Conservation (phyloP, 2,888 invertebrate genomes). For the Chromoteleia sp. region DNA sequence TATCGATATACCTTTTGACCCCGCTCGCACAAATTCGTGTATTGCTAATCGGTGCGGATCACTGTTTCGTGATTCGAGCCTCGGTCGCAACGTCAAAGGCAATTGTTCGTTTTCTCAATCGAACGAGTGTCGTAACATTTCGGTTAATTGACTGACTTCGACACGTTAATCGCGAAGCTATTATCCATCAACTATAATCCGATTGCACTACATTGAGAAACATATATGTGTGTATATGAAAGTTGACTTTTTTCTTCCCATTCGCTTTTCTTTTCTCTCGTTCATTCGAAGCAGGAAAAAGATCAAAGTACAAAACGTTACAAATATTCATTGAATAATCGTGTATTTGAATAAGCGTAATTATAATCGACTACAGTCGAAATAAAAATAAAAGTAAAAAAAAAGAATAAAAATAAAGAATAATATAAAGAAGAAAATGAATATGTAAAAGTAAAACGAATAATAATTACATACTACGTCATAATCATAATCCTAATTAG, state of each 20-base stretch:
- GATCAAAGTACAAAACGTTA: conserved; percentile 46
- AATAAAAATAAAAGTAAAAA: no score
- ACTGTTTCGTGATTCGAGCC: no score
- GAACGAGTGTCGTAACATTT: conserved; percentile 53
- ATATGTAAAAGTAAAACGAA: conserved; percentile 24
- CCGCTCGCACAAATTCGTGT: conserved; percentile 32
- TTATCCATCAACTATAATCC: conserved; percentile 58
- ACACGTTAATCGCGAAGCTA: conserved; percentile 55
- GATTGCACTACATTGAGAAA: conserved; percentile 68
- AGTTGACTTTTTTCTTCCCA: background rate
- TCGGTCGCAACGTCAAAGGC: conserved; percentile 50
- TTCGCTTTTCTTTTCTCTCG: conserved; percentile 24
- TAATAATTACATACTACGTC: conserved; percentile 33
- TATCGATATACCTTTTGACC: background rate
- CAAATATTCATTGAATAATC: conserved; percentile 54
- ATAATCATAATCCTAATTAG: conserved; percentile 50
- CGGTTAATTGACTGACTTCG: conserved; percentile 65
- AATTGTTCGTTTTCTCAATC: conserved; percentile 60
- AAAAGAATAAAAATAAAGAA: no score
- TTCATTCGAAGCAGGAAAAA: conserved; percentile 36
- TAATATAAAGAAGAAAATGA: no score
- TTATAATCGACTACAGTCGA: conserved; percentile 19
- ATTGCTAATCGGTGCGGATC: conserved; percentile 30
- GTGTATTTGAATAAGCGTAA: conserved; percentile 48
- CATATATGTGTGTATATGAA: conserved; percentile 62